Conservation (phyloP, 2,888 invertebrate genomes). For the Pegoplata infirma region DNA sequence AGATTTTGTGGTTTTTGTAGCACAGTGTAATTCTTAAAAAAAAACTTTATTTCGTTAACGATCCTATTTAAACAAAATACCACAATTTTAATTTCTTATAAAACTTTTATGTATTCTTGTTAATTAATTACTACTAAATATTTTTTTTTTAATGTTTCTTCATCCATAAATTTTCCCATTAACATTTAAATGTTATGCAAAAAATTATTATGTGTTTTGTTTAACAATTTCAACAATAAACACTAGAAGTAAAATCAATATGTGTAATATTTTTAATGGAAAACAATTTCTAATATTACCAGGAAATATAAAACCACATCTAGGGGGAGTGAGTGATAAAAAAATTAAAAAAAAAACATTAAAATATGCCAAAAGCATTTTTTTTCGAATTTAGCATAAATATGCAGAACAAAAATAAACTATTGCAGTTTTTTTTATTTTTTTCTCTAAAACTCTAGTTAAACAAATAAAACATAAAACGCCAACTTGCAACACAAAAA, state of each 20-base stretch:
- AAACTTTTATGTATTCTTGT: too few species aligned
- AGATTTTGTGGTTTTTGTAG: too few species aligned
- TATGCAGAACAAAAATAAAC: conserved; percentile 32
- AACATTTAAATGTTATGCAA: neutral
- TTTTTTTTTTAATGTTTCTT: neutral
- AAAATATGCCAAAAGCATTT: conserved; percentile 56
- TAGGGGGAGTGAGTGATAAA: neutral
- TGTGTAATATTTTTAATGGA: conserved; percentile 38
- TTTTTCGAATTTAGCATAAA: conserved; percentile 49
- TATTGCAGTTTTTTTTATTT: conserved; percentile 32
- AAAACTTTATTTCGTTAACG: too few species aligned
- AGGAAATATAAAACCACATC: conserved; percentile 41
- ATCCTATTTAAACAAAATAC: too few species aligned
- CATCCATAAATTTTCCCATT: neutral
- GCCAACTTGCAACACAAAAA: conserved; percentile 30
- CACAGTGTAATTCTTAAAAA: too few species aligned
- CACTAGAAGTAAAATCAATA: conserved; percentile 32
- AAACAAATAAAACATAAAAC: conserved; percentile 52
- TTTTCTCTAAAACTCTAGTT: conserved; percentile 35
- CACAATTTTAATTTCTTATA: too few species aligned
- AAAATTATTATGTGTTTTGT: neutral
- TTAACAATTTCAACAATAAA: neutral
- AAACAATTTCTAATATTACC: conserved; percentile 49
- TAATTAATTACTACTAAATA: neutral
- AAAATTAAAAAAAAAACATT: conserved; percentile 33